Evolutionary conservation across 1,140 invertebrate genomes (phyloP).

Genomic region (Lineus longissimus): DNA sequence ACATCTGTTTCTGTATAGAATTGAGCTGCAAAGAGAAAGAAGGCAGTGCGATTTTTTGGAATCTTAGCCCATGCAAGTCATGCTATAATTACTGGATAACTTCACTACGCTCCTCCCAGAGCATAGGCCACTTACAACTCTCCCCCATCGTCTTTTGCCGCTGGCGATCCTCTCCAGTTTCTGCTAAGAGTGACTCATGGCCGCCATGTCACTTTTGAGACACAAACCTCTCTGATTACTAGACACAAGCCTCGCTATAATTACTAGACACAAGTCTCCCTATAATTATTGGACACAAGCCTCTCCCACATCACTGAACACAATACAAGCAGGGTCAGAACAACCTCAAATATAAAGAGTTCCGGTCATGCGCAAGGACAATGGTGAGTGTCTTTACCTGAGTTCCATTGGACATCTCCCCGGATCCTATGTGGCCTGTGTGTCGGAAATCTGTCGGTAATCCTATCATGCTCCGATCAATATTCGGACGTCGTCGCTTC

Average conservation of each 20-base stretch:
- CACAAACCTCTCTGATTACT: too few species aligned
- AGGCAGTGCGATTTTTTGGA: not conserved
- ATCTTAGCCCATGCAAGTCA: not conserved
- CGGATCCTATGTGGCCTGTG: conserved; percentile 86
- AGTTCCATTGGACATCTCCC: conserved; percentile 56
- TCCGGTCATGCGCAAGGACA: too few species aligned
- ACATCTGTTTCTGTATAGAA: conserved; percentile 79
- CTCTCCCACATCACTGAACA: too few species aligned
- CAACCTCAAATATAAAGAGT: too few species aligned
- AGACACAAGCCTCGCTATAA: too few species aligned
- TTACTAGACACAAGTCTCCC: too few species aligned
- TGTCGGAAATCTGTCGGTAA: conserved; percentile 87
- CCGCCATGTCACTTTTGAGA: too few species aligned
- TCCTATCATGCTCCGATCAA: conserved; percentile 90
- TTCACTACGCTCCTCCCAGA: not conserved
- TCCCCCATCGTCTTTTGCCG: not conserved
- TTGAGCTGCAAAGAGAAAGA: conserved; percentile 63
- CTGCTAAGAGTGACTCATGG: too few species aligned
- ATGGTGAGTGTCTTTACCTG: not conserved
- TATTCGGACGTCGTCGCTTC: conserved; percentile 62
- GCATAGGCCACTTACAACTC: not conserved
- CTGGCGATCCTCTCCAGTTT: too few species aligned
- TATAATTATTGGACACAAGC: too few species aligned
- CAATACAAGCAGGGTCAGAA: too few species aligned
- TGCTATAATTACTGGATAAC: not conserved